Conservation (phyloP, 2,797 vertebrate species). For the Gallinago nigripennis region DNA sequence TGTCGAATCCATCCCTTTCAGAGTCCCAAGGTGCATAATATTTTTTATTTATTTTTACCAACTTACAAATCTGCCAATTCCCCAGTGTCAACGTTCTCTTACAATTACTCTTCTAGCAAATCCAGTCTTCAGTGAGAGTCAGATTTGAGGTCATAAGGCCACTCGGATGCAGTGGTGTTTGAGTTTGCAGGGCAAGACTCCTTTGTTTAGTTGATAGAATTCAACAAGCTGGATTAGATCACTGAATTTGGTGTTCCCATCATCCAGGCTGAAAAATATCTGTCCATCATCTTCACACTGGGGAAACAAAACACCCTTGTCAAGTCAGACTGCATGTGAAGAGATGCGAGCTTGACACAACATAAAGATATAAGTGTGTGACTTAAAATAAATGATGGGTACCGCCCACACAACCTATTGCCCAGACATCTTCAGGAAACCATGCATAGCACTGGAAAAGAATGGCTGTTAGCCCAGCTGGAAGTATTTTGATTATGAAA, state of each 20-base stretch:
- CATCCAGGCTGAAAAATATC: constrained; percentile 96
- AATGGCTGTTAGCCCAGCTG: background rate
- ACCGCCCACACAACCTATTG: background rate
- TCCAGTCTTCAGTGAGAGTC: constrained; percentile 69
- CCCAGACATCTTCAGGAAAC: background rate
- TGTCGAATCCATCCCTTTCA: constrained; percentile 48
- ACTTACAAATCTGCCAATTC: constrained; percentile 66
- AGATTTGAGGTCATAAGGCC: constrained; percentile 91
- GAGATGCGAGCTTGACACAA: background rate
- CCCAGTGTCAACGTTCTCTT: constrained; percentile 73
- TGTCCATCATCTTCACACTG: constrained; percentile 96
- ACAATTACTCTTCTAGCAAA: constrained; percentile 69
- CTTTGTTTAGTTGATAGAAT: constrained; percentile 99
- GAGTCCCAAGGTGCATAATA: constrained; percentile 70
- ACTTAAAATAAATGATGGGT: background rate
- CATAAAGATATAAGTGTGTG: background rate
- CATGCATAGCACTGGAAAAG: background rate
- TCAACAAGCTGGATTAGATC: constrained; percentile 98
- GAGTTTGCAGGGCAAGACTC: constrained; percentile 96
- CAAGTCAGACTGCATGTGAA: background rate
- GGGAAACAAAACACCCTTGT: constrained; percentile 27
- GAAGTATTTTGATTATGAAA: background rate
- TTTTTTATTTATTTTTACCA: constrained; percentile 46
- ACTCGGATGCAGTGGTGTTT: constrained; percentile 97
- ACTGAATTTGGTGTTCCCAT: constrained; percentile 96